phyloP scores from a whole-genome alignment of 2,797 vertebrate genomes.

The Hemitrygon akajei region DNA sequence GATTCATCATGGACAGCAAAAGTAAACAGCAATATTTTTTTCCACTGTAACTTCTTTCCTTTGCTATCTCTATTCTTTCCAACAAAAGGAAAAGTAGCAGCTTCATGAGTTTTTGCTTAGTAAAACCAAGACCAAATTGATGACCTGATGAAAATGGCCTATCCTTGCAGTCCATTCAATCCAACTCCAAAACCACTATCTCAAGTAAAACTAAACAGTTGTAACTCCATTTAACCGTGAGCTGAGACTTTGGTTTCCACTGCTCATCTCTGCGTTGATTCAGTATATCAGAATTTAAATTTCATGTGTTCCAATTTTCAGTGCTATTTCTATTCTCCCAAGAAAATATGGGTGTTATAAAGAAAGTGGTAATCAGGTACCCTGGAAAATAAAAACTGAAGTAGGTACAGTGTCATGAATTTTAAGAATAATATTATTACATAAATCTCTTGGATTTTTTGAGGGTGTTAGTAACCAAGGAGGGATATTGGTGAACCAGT shows the following conservation, averaged over 20 bases:
- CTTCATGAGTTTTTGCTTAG: not conserved
- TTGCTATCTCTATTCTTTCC: not conserved
- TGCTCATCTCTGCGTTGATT: not conserved
- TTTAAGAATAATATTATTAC: too few relatives aligned
- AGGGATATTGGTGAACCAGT: too few relatives aligned
- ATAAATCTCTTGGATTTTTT: too few relatives aligned
- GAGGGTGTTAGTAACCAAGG: too few relatives aligned
- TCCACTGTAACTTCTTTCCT: not conserved
- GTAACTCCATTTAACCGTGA: not conserved
- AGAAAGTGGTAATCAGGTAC: too few relatives aligned
- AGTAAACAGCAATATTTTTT: not conserved
- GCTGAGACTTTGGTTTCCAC: not conserved
- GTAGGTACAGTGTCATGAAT: too few relatives aligned
- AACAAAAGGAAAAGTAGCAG: not conserved
- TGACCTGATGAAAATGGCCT: not conserved
- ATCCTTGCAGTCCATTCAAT: not conserved
- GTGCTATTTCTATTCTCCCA: not conserved
- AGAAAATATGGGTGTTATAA: too few relatives aligned
- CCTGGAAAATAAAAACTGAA: too few relatives aligned
- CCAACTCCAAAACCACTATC: too few relatives aligned
- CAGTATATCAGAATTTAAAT: not conserved
- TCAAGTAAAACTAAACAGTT: not conserved
- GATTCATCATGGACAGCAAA: not conserved
- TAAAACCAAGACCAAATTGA: not conserved
- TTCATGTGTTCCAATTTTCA: not conserved